Conservation (phyloP, 2,113 vertebrate species). For the Thomomys bottae region DNA sequence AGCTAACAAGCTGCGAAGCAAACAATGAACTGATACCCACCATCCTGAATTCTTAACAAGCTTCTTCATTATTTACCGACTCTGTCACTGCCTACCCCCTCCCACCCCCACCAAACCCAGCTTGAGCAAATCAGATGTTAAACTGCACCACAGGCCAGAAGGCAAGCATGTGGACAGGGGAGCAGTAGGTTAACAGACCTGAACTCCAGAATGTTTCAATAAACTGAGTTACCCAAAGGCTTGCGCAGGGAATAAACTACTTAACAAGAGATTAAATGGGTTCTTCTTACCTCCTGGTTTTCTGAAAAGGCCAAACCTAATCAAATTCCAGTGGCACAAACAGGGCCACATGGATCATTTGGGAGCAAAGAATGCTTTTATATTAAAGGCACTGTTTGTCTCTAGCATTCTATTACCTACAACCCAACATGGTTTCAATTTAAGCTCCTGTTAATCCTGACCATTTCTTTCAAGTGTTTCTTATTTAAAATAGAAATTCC, state of each 20-base stretch:
- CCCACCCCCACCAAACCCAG: background rate
- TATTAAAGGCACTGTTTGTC: constrained; percentile 77
- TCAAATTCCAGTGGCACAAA: constrained; percentile 76
- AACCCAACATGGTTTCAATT: constrained; percentile 86
- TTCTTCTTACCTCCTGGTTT: constrained; percentile 80
- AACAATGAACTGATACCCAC: constrained; percentile 63
- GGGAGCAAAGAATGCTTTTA: constrained; percentile 75
- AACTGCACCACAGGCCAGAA: background rate
- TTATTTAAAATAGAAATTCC: constrained; percentile 86
- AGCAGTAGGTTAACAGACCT: constrained; percentile 48
- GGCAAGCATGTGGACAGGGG: background rate
- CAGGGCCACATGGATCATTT: constrained; percentile 51
- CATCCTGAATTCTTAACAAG: constrained; percentile 49
- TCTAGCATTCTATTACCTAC: constrained; percentile 81
- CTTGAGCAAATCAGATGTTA: constrained; percentile 43
- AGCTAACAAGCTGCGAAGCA: constrained; percentile 59
- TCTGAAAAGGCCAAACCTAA: constrained; percentile 83
- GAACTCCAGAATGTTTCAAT: constrained; percentile 78
- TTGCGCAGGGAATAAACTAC: constrained; percentile 70
- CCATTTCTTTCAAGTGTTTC: constrained; percentile 84
- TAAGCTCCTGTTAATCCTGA: constrained; percentile 84
- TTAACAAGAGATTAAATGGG: constrained; percentile 75
- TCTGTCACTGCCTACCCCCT: constrained; percentile 40
- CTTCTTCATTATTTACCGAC: constrained; percentile 59
- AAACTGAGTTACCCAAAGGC: constrained; percentile 71